Evolutionary conservation across 2,797 vertebrate species (phyloP).

Genomic region (Myotis myotis): DNA sequence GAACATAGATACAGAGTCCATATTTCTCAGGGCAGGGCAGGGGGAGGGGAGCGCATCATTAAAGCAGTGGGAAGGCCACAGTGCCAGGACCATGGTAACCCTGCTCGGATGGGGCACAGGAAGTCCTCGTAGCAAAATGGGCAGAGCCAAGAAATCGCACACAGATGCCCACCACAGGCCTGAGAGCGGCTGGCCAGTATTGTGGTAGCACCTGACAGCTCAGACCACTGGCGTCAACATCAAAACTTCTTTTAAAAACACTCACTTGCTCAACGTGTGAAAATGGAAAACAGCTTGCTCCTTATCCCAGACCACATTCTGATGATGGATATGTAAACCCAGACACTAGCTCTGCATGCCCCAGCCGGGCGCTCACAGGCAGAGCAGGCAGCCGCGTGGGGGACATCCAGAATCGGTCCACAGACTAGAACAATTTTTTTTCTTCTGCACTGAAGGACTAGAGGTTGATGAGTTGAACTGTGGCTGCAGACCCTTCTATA

Average conservation of each 20-base stretch:
- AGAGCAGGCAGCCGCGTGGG: neutral
- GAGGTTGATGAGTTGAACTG: neutral
- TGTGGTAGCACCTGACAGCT: neutral
- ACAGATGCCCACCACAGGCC: neutral
- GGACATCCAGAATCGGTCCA: neutral
- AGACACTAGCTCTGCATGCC: neutral
- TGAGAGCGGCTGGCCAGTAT: neutral
- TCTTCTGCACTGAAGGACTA: neutral
- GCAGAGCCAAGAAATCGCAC: neutral
- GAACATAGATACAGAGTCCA: neutral
- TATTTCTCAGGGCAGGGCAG: neutral
- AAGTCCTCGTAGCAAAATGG: neutral
- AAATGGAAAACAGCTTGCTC: neutral
- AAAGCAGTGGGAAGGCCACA: conserved; percentile 36
- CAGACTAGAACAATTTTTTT: no score
- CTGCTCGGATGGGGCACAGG: neutral
- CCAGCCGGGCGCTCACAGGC: neutral
- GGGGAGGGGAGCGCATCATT: conserved; percentile 6
- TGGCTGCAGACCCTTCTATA: neutral
- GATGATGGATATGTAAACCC: neutral
- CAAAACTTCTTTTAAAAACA: conserved; percentile 19
- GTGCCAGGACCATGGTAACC: neutral
- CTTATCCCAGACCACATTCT: neutral
- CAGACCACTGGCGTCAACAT: neutral
- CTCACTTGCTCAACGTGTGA: neutral